These are phyloP conservation scores for Synergus gifuensis DNA, from an alignment of 2,888 invertebrate genomes.

Conservation along the genomic window DNA sequence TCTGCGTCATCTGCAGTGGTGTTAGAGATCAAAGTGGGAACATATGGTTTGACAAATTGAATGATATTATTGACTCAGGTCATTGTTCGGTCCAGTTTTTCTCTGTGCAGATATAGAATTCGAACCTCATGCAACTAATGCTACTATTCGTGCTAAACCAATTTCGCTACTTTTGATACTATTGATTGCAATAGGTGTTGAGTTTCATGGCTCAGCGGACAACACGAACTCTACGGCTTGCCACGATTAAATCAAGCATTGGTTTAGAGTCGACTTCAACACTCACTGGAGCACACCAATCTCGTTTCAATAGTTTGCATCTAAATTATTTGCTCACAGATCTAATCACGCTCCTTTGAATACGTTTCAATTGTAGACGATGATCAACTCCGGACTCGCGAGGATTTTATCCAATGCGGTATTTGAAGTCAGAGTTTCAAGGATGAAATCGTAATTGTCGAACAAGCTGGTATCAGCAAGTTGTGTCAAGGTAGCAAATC, in stretches of 20 bases:
- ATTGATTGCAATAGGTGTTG: conserved; percentile 38
- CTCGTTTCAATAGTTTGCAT: conserved; percentile 23
- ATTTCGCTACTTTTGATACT: conserved; percentile 4
- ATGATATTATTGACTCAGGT: not conserved
- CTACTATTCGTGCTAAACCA: conserved; percentile 8
- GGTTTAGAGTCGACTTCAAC: conserved; percentile 3
- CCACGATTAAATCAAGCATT: conserved; percentile 28
- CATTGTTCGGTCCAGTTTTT: not conserved
- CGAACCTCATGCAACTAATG: not conserved
- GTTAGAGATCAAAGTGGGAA: not conserved
- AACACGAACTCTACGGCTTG: conserved; percentile 19
- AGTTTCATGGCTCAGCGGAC: conserved; percentile 22
- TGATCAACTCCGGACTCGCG: not conserved
- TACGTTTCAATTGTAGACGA: not conserved
- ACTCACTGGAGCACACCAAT: not conserved
- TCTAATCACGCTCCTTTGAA: conserved; percentile 19
- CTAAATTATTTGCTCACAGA: conserved; percentile 21
- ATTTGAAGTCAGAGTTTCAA: not conserved
- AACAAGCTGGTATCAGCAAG: conserved; percentile 6
- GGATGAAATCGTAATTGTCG: conserved; percentile 35
- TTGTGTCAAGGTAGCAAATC: conserved; percentile 52
- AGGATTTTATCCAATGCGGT: not conserved
- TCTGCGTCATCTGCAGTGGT: not conserved
- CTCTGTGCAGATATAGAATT: not conserved
- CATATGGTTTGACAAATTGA: not conserved